Conservation (phyloP, 2,797 vertebrate species). For the Halcyon chelicuti region DNA sequence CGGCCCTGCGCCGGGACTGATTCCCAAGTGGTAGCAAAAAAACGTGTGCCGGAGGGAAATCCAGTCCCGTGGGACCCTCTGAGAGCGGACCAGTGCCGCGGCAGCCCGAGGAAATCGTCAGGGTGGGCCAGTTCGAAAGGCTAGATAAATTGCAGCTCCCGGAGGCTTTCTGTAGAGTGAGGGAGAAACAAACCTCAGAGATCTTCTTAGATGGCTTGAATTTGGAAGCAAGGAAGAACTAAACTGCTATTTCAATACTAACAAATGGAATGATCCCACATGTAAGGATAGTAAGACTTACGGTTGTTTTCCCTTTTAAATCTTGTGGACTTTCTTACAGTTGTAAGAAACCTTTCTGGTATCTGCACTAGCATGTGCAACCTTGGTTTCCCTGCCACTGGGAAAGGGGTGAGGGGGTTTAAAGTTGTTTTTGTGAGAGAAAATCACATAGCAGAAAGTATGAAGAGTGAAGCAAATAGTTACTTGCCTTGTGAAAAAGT, state of each 20-base stretch:
- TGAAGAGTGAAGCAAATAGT: neutral
- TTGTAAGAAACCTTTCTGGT: neutral
- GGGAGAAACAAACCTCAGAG: neutral
- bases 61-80: too few relatives aligned
- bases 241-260: neutral
- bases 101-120: neutral
- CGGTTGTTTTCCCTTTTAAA: neutral
- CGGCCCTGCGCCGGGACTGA: neutral
- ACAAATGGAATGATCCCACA: neutral
- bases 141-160: neutral
- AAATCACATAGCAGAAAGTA: neutral
- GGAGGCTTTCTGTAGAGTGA: neutral
- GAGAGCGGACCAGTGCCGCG: neutral
- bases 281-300: neutral
- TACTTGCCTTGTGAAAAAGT: neutral
- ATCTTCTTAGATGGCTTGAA: neutral
- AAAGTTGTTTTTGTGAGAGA: neutral
- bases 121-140: neutral
- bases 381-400: neutral
- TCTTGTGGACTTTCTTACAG: neutral
- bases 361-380: neutral
- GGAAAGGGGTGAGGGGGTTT: rapidly evolving
- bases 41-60: neutral
- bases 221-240: neutral
- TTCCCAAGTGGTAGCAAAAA: neutral